Evolutionary conservation across 1,140 invertebrate genomes (phyloP).

Genomic region (Drosophila paulistorum): DNA sequence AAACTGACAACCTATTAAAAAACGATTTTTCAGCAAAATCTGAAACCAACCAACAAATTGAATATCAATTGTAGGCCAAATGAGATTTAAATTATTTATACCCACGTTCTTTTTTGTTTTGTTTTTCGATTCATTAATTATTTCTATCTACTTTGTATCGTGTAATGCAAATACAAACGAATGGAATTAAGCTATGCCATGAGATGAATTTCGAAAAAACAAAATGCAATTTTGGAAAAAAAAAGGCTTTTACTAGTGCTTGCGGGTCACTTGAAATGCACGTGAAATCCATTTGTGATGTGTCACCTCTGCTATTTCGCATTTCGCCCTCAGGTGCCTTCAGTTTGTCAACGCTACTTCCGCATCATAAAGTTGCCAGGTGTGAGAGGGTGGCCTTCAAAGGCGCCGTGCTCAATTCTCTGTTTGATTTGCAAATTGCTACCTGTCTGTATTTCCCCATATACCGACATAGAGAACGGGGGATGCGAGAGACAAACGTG

Average conservation of each 20-base stretch:
- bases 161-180: constrained; percentile 40
- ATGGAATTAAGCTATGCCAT: constrained; percentile 28
- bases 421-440: constrained; percentile 79
- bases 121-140: not conserved
- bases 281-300: constrained; percentile 59
- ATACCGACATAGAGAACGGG: not conserved
- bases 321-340: constrained; percentile 25
- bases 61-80: constrained; percentile 7
- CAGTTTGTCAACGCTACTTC: constrained; percentile 47
- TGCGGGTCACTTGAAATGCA: constrained; percentile 43
- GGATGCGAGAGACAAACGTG: constrained; percentile 11
- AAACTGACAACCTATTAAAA: constrained; percentile 5
- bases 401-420: constrained; percentile 30
- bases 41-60: not conserved
- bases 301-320: constrained; percentile 1
- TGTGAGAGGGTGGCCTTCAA: not conserved
- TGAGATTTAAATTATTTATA: constrained; percentile 3
- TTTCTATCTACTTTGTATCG: not conserved
- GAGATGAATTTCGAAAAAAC: constrained; percentile 35
- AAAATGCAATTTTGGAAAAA: constrained; percentile 36
- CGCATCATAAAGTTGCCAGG: constrained; percentile 1
- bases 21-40: constrained; percentile 8
- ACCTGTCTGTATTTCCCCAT: constrained; percentile 56
- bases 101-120: not conserved
- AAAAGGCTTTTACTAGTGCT: constrained; percentile 56